phyloP scores from a whole-genome alignment of 2,888 invertebrate species.

The Drosophila greeni region DNA sequence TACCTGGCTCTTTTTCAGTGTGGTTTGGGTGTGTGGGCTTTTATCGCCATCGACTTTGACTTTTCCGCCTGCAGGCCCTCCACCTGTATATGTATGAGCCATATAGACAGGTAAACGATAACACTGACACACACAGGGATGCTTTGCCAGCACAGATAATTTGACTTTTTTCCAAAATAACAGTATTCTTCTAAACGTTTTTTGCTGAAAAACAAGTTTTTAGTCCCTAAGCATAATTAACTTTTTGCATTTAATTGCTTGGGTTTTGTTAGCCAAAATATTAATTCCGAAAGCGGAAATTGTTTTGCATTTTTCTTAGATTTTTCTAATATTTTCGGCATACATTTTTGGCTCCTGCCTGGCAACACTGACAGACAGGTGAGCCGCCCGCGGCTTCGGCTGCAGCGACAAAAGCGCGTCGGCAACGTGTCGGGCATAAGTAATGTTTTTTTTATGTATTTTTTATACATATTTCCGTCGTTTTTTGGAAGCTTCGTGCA shows the following conservation, averaged over 20 bases:
- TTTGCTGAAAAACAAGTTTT: background rate
- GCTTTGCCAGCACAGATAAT: background rate
- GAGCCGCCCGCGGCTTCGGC: conserved; percentile 25
- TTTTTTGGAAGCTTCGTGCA: conserved; percentile 23
- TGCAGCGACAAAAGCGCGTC: conserved; percentile 49
- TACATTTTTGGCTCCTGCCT: background rate
- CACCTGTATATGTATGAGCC: conserved; percentile 11
- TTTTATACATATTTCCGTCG: conserved; percentile 31
- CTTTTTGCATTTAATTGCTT: too few relatives aligned
- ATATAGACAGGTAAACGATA: conserved; percentile 60
- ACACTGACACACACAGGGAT: conserved; percentile 31
- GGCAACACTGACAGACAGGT: conserved; percentile 13
- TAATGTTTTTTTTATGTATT: conserved; percentile 58
- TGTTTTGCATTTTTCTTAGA: too few relatives aligned
- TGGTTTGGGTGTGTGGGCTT: conserved; percentile 48
- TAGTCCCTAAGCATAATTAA: background rate
- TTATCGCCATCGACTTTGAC: conserved; percentile 59
- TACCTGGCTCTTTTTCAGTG: conserved; percentile 2
- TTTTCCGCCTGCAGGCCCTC: conserved; percentile 32
- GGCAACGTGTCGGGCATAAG: conserved; percentile 65
- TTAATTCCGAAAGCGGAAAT: background rate
- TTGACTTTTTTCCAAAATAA: background rate
- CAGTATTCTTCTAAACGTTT: background rate
- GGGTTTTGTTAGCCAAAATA: background rate
- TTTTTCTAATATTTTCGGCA: background rate